These are phyloP conservation scores for Drosophila antonietae DNA, from an alignment of 2,888 invertebrate genomes.

Conservation along the genomic window DNA sequence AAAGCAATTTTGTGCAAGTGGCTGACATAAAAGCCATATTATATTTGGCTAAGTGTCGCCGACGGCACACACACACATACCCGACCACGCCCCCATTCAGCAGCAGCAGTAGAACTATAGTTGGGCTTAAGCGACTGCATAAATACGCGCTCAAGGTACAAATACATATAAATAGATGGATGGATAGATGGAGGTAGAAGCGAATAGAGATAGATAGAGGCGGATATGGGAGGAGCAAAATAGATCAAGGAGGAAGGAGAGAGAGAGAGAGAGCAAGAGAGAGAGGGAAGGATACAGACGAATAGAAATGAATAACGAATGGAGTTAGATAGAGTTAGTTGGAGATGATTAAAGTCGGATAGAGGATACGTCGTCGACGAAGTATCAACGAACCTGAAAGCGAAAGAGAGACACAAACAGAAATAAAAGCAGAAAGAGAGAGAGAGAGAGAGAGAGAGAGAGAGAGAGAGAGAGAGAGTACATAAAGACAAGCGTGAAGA, in stretches of 20 bases:
- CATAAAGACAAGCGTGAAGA: neutral
- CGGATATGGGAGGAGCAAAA: neutral
- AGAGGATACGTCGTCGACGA: neutral
- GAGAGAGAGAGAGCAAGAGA: neutral
- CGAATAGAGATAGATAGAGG: neutral
- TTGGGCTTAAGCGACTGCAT: neutral
- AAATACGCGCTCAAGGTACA: neutral
- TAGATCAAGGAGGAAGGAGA: too few relatives aligned
- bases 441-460: neutral
- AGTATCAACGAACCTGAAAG: too few relatives aligned
- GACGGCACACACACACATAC: constrained; percentile 41
- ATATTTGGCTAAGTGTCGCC: constrained; percentile 78
- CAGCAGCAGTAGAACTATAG: neutral
- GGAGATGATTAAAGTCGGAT: neutral
- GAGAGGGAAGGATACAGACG: neutral
- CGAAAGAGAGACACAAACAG: neutral
- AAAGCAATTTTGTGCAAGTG: constrained; percentile 77
- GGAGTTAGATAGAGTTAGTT: neutral
- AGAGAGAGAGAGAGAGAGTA: neutral
- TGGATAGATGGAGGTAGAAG: neutral
- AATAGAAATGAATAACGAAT: neutral
- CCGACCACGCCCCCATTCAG: constrained; percentile 32
- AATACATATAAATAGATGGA: neutral
- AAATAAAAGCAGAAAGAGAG: neutral
- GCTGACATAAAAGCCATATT: constrained; percentile 79